Evolutionary conservation across 2,113 vertebrate species (phyloP).

Genomic region (Abramis brama): DNA sequence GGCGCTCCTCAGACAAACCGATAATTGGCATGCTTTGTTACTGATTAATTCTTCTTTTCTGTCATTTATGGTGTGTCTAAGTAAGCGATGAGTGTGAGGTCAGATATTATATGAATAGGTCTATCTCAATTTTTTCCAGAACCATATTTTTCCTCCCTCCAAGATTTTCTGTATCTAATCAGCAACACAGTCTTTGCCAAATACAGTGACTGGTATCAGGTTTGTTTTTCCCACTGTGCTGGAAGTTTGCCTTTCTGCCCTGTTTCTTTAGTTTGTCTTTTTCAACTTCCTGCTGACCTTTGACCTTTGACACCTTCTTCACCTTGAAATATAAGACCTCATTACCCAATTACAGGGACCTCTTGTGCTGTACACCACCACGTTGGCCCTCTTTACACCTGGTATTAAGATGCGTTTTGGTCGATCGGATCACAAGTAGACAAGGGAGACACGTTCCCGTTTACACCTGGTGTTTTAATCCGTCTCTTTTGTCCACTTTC

Average conservation of each 20-base stretch:
- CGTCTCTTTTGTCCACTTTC: no score
- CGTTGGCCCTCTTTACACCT: no score
- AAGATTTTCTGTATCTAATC: background rate
- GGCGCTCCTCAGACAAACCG: background rate
- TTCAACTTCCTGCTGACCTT: background rate
- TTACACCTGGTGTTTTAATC: no score
- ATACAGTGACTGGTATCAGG: background rate
- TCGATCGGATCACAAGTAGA: no score
- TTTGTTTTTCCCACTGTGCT: constrained; percentile 7
- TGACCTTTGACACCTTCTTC: background rate
- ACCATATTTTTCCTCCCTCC: background rate
- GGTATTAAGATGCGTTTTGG: no score
- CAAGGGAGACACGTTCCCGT: no score
- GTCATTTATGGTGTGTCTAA: constrained; percentile 33
- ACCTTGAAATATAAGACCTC: background rate
- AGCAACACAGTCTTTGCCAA: background rate
- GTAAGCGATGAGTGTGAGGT: constrained; percentile 28
- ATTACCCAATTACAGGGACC: background rate
- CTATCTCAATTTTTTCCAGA: background rate
- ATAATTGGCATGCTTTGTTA: constrained; percentile 37
- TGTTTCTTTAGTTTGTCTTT: background rate
- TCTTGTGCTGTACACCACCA: background rate
- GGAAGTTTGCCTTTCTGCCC: background rate
- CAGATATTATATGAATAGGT: background rate
- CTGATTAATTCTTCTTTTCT: constrained; percentile 40